A percentile compares a stretch with the other conserved stretches of the same genome.
phyloP scores from a whole-genome alignment of 2,888 invertebrate species.

The Drosophila pegasa region DNA sequence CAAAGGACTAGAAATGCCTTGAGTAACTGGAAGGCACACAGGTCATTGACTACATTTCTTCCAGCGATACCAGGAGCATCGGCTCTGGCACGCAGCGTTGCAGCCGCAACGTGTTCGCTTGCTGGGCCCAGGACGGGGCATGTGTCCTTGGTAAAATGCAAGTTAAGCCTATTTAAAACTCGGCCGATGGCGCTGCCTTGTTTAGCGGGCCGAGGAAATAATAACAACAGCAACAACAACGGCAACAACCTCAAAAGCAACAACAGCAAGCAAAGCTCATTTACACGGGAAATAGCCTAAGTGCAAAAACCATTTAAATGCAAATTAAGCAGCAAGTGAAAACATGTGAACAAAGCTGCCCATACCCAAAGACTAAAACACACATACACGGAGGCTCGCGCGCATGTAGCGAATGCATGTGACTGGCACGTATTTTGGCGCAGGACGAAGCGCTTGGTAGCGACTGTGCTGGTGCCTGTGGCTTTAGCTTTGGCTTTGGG shows the following conservation, averaged over 20 bases:
- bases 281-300: constrained; percentile 83
- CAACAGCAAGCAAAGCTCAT: constrained; percentile 73
- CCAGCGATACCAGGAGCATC: constrained; percentile 13
- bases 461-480: constrained; percentile 25
- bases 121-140: constrained; percentile 3
- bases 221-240: constrained; percentile 8
- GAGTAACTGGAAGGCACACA: constrained; percentile 15
- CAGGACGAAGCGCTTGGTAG: constrained; percentile 32
- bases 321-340: constrained; percentile 83
- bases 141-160: constrained; percentile 62
- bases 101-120: constrained; percentile 34
- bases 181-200: constrained; percentile 34
- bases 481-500: constrained; percentile 22
- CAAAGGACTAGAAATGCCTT: constrained; percentile 1
- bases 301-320: constrained; percentile 84
- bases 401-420: constrained; percentile 32
- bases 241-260: constrained; percentile 35
- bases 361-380: constrained; percentile 15
- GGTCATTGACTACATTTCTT: constrained; percentile 42
- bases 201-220: constrained; percentile 36
- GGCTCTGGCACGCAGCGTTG: constrained; percentile 16
- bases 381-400: not conserved
- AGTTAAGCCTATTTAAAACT: constrained; percentile 57
- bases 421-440: constrained; percentile 40
- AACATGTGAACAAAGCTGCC: constrained; percentile 80